These are phyloP conservation scores for Falco peregrinus DNA, from an alignment of 2,797 vertebrate species.

Conservation along the genomic window DNA sequence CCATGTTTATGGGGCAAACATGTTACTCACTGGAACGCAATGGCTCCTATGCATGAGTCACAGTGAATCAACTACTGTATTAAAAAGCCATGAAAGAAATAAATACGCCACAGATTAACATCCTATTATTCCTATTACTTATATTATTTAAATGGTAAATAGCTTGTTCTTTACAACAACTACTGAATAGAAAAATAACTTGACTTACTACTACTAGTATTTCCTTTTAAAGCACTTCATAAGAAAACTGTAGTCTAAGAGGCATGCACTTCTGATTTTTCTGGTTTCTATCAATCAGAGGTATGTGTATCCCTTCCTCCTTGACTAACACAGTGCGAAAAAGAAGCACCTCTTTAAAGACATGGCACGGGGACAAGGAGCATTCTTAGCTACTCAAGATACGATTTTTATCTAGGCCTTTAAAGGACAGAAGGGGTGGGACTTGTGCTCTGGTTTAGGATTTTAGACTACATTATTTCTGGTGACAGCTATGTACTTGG, in stretches of 20 bases:
- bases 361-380: too few relatives aligned
- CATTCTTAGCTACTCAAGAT: not conserved
- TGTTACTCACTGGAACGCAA: not conserved
- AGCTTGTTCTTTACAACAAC: not conserved
- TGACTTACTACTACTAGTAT: not conserved
- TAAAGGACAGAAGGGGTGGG: not conserved
- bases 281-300: not conserved
- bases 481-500: not conserved
- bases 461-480: not conserved
- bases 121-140: not conserved
- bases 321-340: not conserved
- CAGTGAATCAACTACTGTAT: not conserved
- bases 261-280: not conserved
- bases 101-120: not conserved
- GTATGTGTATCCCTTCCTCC: not conserved
- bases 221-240: not conserved
- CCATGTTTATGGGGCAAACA: not conserved
- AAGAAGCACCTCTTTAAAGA: not conserved
- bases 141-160: not conserved
- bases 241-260: not conserved
- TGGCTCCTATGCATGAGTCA: conserved; percentile 19
- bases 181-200: not conserved
- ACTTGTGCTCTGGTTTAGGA: not conserved
- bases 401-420: not conserved
- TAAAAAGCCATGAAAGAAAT: not conserved